phyloP scores from a whole-genome alignment of 1,140 invertebrate species.

The Camponotus vicinus region DNA sequence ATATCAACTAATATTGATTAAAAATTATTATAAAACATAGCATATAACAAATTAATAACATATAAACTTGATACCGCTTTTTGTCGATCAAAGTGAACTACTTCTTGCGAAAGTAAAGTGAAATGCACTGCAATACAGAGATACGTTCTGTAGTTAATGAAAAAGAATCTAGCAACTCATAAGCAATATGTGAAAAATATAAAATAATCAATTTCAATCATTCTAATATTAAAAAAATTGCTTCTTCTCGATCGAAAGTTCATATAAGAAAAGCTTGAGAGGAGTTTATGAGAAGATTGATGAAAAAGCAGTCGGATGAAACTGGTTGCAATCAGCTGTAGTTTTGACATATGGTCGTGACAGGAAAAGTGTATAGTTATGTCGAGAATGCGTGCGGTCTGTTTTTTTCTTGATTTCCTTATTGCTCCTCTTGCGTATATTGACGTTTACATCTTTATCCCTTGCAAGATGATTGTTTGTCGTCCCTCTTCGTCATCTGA shows the following conservation, averaged over 20 bases:
- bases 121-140: background rate
- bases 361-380: slow-evolving; percentile 9
- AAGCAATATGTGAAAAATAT: slow-evolving; percentile 12
- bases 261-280: background rate
- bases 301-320: background rate
- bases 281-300: slow-evolving; percentile 8
- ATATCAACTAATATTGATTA: background rate
- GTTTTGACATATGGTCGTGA: slow-evolving; percentile 30
- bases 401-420: background rate
- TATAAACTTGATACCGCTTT: too few species aligned
- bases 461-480: slow-evolving; percentile 11
- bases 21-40: background rate
- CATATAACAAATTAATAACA: background rate
- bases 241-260: background rate
- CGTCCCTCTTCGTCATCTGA: slow-evolving; percentile 21
- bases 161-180: background rate
- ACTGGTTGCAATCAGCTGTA: background rate
- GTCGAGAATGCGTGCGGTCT: slow-evolving; percentile 29
- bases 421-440: slow-evolving; percentile 2
- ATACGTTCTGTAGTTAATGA: background rate
- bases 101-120: too few species aligned
- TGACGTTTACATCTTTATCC: slow-evolving; percentile 44
- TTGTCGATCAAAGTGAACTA: too few species aligned
- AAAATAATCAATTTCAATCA: slow-evolving; percentile 7
- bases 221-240: background rate